Conservation (phyloP, 1,140 invertebrate species). For the Pantala flavescens region DNA sequence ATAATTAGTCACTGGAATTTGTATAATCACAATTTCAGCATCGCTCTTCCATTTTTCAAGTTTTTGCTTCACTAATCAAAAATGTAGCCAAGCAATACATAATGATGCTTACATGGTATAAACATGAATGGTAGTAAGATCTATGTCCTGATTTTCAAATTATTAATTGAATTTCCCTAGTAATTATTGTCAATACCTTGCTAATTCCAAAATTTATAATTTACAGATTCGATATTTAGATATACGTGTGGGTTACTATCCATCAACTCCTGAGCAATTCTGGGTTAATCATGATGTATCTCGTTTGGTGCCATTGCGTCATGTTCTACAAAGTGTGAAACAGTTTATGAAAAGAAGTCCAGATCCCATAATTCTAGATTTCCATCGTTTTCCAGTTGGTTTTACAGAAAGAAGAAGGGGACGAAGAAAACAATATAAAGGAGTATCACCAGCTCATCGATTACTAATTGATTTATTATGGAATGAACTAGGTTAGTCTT, state of each 20-base stretch:
- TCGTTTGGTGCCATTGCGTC: slow-evolving; percentile 48
- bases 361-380: slow-evolving; percentile 56
- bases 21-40: too few relatives aligned
- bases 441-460: background rate
- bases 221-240: slow-evolving; percentile 59
- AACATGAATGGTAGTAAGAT: too few relatives aligned
- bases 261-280: slow-evolving; percentile 15
- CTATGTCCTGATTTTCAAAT: too few relatives aligned
- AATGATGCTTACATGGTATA: too few relatives aligned
- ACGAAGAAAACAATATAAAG: background rate
- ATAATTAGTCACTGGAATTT: too few relatives aligned
- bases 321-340: slow-evolving; percentile 48
- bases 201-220: too few relatives aligned
- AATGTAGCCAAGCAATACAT: too few relatives aligned
- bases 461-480: background rate
- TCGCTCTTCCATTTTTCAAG: too few relatives aligned
- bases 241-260: slow-evolving; percentile 53
- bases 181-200: too few relatives aligned
- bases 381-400: slow-evolving; percentile 55
- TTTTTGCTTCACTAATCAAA: too few relatives aligned
- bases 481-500: background rate
- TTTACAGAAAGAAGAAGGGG: slow-evolving; percentile 36
- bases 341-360: slow-evolving; percentile 45
- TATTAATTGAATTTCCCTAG: too few relatives aligned
- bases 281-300: slow-evolving; percentile 62